These are phyloP conservation scores for Pyrrhia umbra DNA, from an alignment of 2,888 invertebrate genomes.

Conservation along the genomic window DNA sequence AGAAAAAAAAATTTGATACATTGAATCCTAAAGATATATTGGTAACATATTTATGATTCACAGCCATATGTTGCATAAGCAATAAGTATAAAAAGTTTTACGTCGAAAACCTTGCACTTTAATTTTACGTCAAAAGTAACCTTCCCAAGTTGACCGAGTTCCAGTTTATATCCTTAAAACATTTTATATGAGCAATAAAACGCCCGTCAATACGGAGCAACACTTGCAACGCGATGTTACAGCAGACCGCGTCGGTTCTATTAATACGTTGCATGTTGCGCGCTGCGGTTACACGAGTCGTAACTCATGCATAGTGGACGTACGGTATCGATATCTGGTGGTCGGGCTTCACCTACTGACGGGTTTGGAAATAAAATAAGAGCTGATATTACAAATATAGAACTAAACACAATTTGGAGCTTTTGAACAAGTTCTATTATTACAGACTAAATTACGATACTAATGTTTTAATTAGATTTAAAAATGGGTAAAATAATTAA, in stretches of 20 bases:
- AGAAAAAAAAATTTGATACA: no score
- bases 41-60: not conserved
- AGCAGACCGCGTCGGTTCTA: not conserved
- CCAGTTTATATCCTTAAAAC: conserved; percentile 9
- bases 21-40: no score
- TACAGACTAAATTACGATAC: no score
- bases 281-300: not conserved
- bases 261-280: not conserved
- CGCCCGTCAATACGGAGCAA: not conserved
- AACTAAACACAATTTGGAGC: no score
- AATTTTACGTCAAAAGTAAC: conserved; percentile 21
- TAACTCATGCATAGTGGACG: not conserved
- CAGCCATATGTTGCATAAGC: not conserved
- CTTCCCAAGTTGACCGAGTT: not conserved
- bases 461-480: no score
- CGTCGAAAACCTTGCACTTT: conserved; percentile 15
- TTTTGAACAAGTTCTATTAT: no score
- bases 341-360: not conserved
- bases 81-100: conserved; percentile 1
- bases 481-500: no score
- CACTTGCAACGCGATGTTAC: conserved; percentile 4
- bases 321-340: not conserved
- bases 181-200: conserved; percentile 14
- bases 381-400: not conserved
- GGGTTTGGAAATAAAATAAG: not conserved